A percentile compares a stretch with the other conserved stretches of the same genome.
Conservation (phyloP, 2,797 vertebrate genomes). For the Allobates femoralis region DNA sequence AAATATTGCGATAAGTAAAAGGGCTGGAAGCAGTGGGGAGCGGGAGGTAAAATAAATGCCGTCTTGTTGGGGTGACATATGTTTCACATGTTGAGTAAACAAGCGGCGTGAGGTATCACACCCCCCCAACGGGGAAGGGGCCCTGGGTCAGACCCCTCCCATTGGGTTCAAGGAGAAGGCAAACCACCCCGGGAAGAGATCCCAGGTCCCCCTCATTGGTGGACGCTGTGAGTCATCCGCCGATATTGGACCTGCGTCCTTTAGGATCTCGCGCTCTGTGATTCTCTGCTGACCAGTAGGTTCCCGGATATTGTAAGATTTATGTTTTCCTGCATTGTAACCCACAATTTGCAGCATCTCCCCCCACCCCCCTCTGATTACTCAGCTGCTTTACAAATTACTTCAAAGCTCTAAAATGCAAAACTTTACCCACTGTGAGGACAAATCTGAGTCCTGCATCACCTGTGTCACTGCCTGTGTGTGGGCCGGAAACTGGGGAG, state of each 20-base stretch:
- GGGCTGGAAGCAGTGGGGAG: slow-evolving; percentile 74
- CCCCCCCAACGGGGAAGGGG: slow-evolving; percentile 15
- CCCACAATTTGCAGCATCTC: background rate
- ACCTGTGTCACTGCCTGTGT: slow-evolving; percentile 38
- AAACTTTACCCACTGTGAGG: slow-evolving; percentile 12
- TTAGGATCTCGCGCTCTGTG: background rate
- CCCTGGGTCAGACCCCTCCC: slow-evolving; percentile 22
- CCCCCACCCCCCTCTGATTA: slow-evolving; percentile 1
- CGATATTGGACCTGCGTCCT: background rate
- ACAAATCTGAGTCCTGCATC: background rate
- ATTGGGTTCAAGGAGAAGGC: slow-evolving; percentile 24
- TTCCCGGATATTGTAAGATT: slow-evolving; percentile 14
- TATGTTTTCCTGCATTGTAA: background rate
- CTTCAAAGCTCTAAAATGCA: slow-evolving; percentile 22
- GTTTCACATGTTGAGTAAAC: slow-evolving; percentile 97
- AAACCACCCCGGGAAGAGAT: background rate
- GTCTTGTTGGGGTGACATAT: slow-evolving; percentile 86
- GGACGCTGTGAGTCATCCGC: background rate
- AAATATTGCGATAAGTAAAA: slow-evolving; percentile 35
- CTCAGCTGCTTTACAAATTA: slow-evolving; percentile 42
- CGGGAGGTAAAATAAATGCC: slow-evolving; percentile 87
- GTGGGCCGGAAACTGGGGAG: slow-evolving; percentile 14
- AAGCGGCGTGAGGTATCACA: slow-evolving; percentile 65
- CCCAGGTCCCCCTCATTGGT: background rate
- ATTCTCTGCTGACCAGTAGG: background rate